These are phyloP conservation scores for Pseudochirops cupreus DNA, from an alignment of 2,797 vertebrate genomes.

Conservation along the genomic window DNA sequence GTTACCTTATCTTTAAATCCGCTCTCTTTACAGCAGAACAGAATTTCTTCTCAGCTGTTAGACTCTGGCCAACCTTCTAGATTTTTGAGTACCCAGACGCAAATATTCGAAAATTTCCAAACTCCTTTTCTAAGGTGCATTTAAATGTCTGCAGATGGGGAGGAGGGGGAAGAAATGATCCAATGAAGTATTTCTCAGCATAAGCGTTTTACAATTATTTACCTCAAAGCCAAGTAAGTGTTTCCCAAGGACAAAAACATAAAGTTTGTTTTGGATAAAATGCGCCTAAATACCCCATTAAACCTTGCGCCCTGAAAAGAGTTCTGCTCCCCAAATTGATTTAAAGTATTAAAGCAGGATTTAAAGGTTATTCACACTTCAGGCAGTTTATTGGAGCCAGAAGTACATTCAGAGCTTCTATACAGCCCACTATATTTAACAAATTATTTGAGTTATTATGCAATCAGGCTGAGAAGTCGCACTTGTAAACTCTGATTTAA, in stretches of 20 bases:
- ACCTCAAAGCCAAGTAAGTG: conserved; percentile 83
- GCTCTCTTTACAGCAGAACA: conserved; percentile 50
- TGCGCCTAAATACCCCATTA: conserved; percentile 89
- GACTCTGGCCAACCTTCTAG: conserved; percentile 72
- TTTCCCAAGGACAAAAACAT: conserved; percentile 80
- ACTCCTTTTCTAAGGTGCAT: conserved; percentile 7
- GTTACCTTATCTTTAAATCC: not conserved
- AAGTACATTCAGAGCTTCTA: conserved; percentile 86
- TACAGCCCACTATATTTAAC: conserved; percentile 91
- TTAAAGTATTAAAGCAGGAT: conserved; percentile 90
- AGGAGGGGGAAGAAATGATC: not conserved
- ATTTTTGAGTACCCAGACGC: conserved; percentile 71
- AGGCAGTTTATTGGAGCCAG: conserved; percentile 87
- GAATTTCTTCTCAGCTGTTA: conserved; percentile 43
- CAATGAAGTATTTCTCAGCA: conserved; percentile 58
- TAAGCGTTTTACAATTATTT: conserved; percentile 82
- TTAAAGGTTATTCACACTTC: conserved; percentile 92
- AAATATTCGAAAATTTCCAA: conserved; percentile 33
- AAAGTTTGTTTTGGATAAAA: conserved; percentile 90
- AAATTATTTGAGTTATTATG: conserved; percentile 93
- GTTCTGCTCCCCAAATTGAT: conserved; percentile 88
- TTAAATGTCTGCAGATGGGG: conserved; percentile 79
- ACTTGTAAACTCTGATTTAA: conserved; percentile 98
- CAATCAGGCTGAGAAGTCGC: conserved; percentile 92
- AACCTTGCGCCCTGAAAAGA: conserved; percentile 87